phyloP scores from a whole-genome alignment of 2,113 vertebrate genomes.

The Athene cunicularia region DNA sequence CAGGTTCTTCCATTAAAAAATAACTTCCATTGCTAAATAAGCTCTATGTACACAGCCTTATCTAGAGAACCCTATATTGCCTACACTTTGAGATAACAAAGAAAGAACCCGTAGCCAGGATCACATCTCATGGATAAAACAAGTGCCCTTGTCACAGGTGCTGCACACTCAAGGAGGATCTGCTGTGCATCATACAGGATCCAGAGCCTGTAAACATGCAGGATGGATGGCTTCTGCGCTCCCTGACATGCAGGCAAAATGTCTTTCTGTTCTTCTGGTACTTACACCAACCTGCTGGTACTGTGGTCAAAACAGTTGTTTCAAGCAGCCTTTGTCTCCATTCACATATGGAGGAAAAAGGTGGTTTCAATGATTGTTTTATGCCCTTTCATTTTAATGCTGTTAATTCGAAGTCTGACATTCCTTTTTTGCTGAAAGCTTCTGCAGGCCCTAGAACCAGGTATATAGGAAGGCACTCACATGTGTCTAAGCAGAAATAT shows the following conservation, averaged over 20 bases:
- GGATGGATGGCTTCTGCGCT: background rate
- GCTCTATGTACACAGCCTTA: background rate
- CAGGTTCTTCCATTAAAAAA: background rate
- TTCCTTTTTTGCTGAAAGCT: background rate
- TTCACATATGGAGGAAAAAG: background rate
- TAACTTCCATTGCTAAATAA: background rate
- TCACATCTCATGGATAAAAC: background rate
- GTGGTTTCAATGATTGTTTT: background rate
- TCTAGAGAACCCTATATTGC: background rate
- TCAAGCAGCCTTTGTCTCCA: background rate
- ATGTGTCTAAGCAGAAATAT: background rate
- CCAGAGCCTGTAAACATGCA: background rate
- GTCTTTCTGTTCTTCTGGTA: background rate
- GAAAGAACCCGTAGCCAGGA: background rate
- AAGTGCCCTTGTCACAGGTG: fast-evolving
- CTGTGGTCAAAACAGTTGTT: background rate
- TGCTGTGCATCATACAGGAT: background rate
- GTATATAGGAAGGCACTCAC: background rate
- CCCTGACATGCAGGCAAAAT: background rate
- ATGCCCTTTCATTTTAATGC: background rate
- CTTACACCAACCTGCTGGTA: background rate
- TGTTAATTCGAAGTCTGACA: background rate
- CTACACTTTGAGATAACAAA: background rate
- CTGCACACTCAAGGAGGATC: background rate
- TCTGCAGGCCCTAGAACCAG: background rate